phyloP scores from a whole-genome alignment of 2,113 vertebrate species.

The Pterocles orientalis region DNA sequence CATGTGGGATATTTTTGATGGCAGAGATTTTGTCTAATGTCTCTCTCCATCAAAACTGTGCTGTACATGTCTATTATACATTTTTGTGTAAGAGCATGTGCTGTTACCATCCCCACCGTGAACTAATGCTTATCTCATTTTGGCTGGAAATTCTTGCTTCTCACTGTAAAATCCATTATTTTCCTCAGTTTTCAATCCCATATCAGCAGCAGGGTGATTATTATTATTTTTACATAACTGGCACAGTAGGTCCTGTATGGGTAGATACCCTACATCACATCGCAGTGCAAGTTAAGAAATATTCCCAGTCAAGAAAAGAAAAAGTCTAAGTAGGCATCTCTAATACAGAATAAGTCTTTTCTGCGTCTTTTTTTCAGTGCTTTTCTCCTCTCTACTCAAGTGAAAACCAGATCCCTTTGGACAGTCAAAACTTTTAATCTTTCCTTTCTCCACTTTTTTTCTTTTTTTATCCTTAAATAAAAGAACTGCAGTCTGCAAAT shows the following conservation, averaged over 20 bases:
- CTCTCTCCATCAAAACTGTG: background rate
- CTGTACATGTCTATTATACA: background rate
- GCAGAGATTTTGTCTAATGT: background rate
- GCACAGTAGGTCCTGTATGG: background rate
- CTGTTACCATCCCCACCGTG: background rate
- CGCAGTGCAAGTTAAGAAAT: background rate
- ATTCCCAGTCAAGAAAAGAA: background rate
- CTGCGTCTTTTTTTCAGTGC: background rate
- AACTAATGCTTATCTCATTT: background rate
- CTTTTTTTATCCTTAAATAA: background rate
- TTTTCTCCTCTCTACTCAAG: background rate
- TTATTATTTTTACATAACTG: background rate
- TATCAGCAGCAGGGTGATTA: background rate
- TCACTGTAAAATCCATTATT: background rate
- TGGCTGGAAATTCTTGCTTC: background rate
- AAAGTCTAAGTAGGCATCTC: background rate
- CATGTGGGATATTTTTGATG: background rate
- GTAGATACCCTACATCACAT: background rate
- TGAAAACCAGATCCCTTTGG: background rate
- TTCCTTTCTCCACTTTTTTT: background rate
- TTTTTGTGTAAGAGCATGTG: background rate
- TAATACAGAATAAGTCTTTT: background rate
- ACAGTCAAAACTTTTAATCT: background rate
- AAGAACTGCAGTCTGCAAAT: background rate
- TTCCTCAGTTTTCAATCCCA: background rate